Evolutionary conservation across 2,888 invertebrate species (phyloP).

Genomic region (Autographa pulchrina): DNA sequence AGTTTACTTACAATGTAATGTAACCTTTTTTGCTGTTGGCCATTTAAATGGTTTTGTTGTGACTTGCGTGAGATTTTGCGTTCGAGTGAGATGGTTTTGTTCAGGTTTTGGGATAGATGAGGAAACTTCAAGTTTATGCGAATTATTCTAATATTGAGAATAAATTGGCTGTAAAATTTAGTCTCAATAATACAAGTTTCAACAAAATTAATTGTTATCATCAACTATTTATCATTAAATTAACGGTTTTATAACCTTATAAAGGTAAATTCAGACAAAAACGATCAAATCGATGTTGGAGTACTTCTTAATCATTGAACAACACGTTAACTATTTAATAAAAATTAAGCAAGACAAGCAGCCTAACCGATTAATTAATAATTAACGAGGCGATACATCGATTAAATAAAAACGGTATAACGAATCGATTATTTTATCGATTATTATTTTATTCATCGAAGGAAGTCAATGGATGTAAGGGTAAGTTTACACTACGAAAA

Average conservation of each 20-base stretch:
- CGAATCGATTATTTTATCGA: conserved; percentile 54
- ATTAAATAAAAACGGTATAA: conserved; percentile 54
- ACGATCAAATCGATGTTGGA: conserved; percentile 25
- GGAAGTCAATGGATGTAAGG: conserved; percentile 27
- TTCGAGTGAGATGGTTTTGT: neutral
- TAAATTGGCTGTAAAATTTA: too few relatives aligned
- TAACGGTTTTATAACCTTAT: too few relatives aligned
- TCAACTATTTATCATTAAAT: too few relatives aligned
- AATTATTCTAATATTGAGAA: too few relatives aligned
- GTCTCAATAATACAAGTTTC: too few relatives aligned
- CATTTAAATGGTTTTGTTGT: neutral
- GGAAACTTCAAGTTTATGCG: too few relatives aligned
- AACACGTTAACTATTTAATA: conserved; percentile 46
- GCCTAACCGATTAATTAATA: conserved; percentile 54
- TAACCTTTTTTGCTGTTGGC: neutral
- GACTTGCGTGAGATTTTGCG: neutral
- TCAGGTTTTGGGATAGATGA: too few relatives aligned
- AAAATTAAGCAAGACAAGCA: conserved; percentile 52
- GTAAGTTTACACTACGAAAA: neutral
- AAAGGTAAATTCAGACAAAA: neutral
- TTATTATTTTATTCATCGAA: conserved; percentile 44
- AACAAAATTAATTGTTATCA: too few relatives aligned
- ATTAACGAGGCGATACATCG: conserved; percentile 60
- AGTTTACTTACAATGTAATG: conserved; percentile 40
- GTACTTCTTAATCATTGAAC: conserved; percentile 24